A percentile compares a stretch with the other conserved stretches of the same genome.
Conservation (phyloP, 2,113 vertebrate species). For the Narcine bancroftii region DNA sequence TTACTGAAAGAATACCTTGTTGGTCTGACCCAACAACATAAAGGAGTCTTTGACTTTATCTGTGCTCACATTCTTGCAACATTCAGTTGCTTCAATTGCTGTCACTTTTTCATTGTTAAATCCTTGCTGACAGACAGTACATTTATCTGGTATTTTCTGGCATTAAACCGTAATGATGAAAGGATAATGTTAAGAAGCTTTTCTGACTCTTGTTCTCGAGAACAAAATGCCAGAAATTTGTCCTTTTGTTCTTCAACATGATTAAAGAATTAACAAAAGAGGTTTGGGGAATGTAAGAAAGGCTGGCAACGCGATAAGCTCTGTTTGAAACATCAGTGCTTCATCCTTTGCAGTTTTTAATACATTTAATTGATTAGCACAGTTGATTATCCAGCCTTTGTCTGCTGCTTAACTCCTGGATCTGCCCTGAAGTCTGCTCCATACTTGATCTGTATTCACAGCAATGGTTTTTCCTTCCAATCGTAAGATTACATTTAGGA, state of each 20-base stretch:
- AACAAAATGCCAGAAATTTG: not conserved
- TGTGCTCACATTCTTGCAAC: not conserved
- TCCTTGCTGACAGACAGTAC: slow-evolving; percentile 10
- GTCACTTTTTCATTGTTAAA: slow-evolving; percentile 17
- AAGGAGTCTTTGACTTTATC: not conserved
- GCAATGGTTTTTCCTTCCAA: not conserved
- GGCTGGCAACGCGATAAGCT: not conserved
- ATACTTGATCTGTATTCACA: not conserved
- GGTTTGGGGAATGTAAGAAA: not conserved
- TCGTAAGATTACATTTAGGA: not conserved
- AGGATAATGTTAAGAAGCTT: slow-evolving; percentile 6
- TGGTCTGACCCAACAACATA: not conserved
- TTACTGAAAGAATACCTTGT: not conserved
- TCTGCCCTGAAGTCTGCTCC: not conserved
- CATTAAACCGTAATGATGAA: slow-evolving; percentile 25
- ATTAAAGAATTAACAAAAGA: slow-evolving; percentile 4
- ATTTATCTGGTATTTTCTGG: not conserved
- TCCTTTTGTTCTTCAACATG: not conserved
- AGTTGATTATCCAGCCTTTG: not conserved
- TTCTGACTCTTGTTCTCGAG: not conserved
- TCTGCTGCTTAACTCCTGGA: not conserved
- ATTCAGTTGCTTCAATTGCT: slow-evolving; percentile 22
- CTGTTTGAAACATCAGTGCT: not conserved
- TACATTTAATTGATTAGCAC: not conserved
- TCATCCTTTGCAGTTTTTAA: not conserved